These are phyloP conservation scores for Ramphastos sulfuratus DNA, from an alignment of 2,113 vertebrate genomes.

Conservation along the genomic window DNA sequence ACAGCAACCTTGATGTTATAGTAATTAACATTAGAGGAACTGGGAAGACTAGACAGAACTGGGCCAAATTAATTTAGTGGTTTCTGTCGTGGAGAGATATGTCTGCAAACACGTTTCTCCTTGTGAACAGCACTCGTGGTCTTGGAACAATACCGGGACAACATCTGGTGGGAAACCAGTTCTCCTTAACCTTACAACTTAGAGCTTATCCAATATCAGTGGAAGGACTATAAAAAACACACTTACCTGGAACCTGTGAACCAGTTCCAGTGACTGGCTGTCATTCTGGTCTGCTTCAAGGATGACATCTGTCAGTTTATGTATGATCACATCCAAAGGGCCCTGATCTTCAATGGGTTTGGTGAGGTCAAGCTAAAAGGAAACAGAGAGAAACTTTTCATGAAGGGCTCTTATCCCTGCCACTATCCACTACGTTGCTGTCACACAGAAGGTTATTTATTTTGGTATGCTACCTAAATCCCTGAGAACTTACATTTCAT, in stretches of 20 bases:
- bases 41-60: neutral
- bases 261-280: conserved; percentile 89
- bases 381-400: neutral
- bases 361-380: conserved; percentile 89
- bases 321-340: conserved; percentile 96
- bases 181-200: neutral
- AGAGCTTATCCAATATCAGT: neutral
- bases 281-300: conserved; percentile 98
- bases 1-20: neutral
- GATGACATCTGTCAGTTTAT: conserved; percentile 97
- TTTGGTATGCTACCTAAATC: neutral
- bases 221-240: neutral
- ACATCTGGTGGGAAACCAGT: neutral
- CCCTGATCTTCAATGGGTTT: conserved; percentile 96
- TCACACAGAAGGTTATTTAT: neutral
- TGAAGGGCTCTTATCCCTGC: neutral
- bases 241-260: conserved; percentile 94
- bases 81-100: neutral
- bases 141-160: neutral
- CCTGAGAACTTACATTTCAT: neutral
- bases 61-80: neutral
- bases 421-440: neutral
- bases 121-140: neutral
- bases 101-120: neutral
- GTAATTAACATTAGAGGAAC: neutral